Percentiles rank a stretch among this genome's conserved stretches.
Evolutionary conservation across 2,797 vertebrate genomes (phyloP).

Genomic region (Leptatherina wallacei): DNA sequence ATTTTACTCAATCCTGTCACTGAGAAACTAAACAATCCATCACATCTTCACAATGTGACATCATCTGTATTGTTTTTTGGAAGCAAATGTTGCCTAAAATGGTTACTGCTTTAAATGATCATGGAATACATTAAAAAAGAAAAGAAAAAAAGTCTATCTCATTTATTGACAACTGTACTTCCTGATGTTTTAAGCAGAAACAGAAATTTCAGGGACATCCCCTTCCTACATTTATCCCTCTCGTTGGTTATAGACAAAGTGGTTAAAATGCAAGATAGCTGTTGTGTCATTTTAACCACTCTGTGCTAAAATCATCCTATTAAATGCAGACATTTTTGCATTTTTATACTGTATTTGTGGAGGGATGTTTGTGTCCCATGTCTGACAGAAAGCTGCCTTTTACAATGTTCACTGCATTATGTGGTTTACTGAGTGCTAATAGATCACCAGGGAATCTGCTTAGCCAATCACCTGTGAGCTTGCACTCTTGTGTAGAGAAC

Average conservation of each 20-base stretch:
- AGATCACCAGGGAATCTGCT: conserved; percentile 72
- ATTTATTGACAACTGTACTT: background rate
- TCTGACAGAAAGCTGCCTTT: conserved; percentile 54
- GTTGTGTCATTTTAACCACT: conserved; percentile 7
- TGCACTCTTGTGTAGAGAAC: conserved; percentile 56
- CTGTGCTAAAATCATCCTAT: conserved; percentile 29
- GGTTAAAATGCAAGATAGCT: conserved; percentile 15
- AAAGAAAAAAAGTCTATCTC: background rate
- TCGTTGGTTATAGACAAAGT: conserved; percentile 3
- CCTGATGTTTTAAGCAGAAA: background rate
- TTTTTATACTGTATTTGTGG: conserved; percentile 35
- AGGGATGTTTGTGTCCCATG: conserved; percentile 38
- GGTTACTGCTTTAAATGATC: no score
- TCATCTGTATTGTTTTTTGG: background rate
- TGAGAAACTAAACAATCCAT: background rate
- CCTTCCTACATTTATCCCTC: conserved; percentile 18
- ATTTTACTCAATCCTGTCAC: conserved; percentile 1
- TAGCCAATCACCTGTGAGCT: conserved; percentile 69
- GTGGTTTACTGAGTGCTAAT: conserved; percentile 69
- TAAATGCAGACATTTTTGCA: conserved; percentile 35
- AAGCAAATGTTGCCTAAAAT: background rate
- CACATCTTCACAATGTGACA: background rate
- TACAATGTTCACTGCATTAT: conserved; percentile 49
- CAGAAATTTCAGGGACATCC: background rate
- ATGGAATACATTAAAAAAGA: no score